Base-by-base conservation (phyloP, 2,113 vertebrate species). In the Eleginops maclovinus region DNA sequence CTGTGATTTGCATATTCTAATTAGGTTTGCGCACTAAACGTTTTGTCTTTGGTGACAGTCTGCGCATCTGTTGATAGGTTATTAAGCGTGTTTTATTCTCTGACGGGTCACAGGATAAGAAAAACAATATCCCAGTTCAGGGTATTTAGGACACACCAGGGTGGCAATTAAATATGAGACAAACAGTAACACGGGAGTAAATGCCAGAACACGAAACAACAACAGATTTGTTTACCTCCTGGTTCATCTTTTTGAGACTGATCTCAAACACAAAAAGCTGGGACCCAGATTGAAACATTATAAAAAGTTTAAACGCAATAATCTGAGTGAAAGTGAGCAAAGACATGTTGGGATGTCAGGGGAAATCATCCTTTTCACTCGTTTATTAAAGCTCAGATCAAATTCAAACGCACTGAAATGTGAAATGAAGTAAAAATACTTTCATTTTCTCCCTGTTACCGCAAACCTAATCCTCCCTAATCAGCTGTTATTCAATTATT, bases 1-100 rank as follows among this genome's bases (percentile, higher is more conserved):
- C 24, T 1, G 41, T 75, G 4, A 92, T 94, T 92, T 93, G 87
- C 91, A 93, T 92, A 91, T 92, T 90, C 84, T 89, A 92, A 93
- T 93, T 87, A 84, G 86, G 82, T 77, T 83, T 84, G 5, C 50
- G 43, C 83, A 68, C 51, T 54, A 60, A 86, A 82, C 73, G 75
- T 88, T 89, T 89, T 89, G 82, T 88, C 71, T 88, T 79, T 79
- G 56, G 16, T 19, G 61, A 47, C 75, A 72, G 64, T 79, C 82
- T 82, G 83, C 62, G 79, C 90, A 89, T 90, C 91, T 93, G 91
- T 89, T 91, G 85, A 88, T 82, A 26, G 77, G 64, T 81, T 85
- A 85, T 78, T 75, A 80, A 77, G 69, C 63, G 24, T 77, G 61
- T 79, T 73, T 73, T 72, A 47, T 71, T 79, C 73, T 86, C 47